Conservation (phyloP, 1,140 invertebrate genomes). For the Whitmania pigra region DNA sequence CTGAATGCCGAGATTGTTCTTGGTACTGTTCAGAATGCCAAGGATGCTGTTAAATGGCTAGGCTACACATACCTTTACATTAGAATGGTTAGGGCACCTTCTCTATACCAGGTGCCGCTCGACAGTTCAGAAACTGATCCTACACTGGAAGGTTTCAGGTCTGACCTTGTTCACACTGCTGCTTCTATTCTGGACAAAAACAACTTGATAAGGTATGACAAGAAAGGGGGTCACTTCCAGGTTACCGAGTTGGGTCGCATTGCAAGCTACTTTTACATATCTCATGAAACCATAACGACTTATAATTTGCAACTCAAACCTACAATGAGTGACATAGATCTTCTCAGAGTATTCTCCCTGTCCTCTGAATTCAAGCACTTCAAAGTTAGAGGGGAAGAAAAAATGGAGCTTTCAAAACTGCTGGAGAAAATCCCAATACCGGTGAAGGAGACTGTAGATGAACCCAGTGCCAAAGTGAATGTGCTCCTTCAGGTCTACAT, state of each 20-base stretch:
- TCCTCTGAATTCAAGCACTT: slow-evolving; percentile 50
- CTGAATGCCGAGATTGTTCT: slow-evolving; percentile 95
- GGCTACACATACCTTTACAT: slow-evolving; percentile 91
- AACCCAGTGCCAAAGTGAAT: slow-evolving; percentile 91
- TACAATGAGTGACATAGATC: slow-evolving; percentile 89
- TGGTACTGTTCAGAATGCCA: slow-evolving; percentile 84
- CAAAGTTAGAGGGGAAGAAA: slow-evolving; percentile 90
- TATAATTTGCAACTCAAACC: slow-evolving; percentile 95
- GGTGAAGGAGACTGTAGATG: slow-evolving; percentile 97
- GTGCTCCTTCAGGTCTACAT: slow-evolving; percentile 94
- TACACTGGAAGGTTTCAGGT: slow-evolving; percentile 70
- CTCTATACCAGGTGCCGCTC: slow-evolving; percentile 71
- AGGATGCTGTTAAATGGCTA: slow-evolving; percentile 86
- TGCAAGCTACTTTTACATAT: slow-evolving; percentile 94
- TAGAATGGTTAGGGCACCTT: slow-evolving; percentile 51
- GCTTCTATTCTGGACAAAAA: slow-evolving; percentile 77
- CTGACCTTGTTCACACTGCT: slow-evolving; percentile 92
- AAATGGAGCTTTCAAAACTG: slow-evolving; percentile 87
- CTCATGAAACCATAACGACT: slow-evolving; percentile 85
- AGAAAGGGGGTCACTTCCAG: slow-evolving; percentile 84
- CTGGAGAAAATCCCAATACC: slow-evolving; percentile 96
- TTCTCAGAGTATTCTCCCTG: slow-evolving; percentile 97
- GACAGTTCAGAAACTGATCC: slow-evolving; percentile 61
- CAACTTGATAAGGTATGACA: slow-evolving; percentile 86
- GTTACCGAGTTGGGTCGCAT: slow-evolving; percentile 85